Base-by-base conservation (phyloP, 2,797 vertebrate species). In the Thunnus albacares region DNA sequence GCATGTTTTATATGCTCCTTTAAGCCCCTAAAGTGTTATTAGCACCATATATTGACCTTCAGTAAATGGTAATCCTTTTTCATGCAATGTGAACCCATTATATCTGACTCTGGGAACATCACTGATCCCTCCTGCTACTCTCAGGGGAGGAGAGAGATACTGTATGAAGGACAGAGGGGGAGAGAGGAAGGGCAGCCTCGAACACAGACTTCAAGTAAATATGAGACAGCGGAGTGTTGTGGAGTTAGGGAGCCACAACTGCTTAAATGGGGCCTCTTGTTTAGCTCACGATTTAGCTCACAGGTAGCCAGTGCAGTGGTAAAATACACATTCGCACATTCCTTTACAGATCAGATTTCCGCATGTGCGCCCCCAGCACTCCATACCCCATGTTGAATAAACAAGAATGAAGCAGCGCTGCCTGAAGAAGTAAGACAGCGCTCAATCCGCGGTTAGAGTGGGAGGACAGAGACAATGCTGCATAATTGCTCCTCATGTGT, bases 21-120 rank as follows among this genome's bases (percentile, higher is more conserved):
- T 66, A 56, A 85, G 64, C 30, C 3, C 13, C 84, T 66, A 67
- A 70, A 79, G 14, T 53, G 43, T 14, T 58, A 55, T 79, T 71
- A 66, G 60, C 33, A 1, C 49, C 51, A 17, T n/a, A 55, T 24
- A 73, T 69, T 85, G 85, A 90, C 87, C 85, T 87, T 84, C 67
- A 78, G 30, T 78, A n/a, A 77, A 65, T 26, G 43, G 2, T 77
- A 78, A 88, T 84, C 80, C 77, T 58, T 66, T 61, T 80, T 79
- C 52, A 84, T 56, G 80, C 82, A 17, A 57, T 38, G 63, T 72
- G 68, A 79, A 73, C 8, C 41, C 68, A 58, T 59, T 77, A 65
- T 33, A 71, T 59, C 24, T 10, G 43, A 71, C 74, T 49, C 20
- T 7, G 5, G 33, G 49, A 53, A 53, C 9, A 22, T 35, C 45